These are phyloP conservation scores for Clistopyga incitator DNA, from an alignment of 2,888 invertebrate genomes.

Conservation along the genomic window DNA sequence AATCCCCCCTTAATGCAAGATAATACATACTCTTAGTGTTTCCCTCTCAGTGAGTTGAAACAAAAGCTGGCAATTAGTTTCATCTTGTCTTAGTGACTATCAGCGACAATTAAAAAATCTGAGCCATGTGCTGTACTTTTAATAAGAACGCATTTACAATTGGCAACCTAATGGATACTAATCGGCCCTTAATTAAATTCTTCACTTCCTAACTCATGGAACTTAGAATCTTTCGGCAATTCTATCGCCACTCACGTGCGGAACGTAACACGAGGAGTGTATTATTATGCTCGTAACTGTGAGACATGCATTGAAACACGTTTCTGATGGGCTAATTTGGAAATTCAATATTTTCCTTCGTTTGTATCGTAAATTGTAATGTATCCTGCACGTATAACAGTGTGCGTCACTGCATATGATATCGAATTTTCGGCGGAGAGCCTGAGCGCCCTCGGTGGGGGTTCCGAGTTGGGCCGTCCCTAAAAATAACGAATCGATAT, in stretches of 20 bases:
- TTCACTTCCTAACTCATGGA: background rate
- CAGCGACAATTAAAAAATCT: background rate
- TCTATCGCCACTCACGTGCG: background rate
- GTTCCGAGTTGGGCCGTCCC: slow-evolving; percentile 76
- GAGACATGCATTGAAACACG: background rate
- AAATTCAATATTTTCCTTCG: background rate
- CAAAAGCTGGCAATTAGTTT: background rate
- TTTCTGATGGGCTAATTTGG: background rate
- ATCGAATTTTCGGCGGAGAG: slow-evolving; percentile 73
- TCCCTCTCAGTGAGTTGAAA: background rate
- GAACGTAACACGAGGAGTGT: no score
- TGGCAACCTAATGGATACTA: background rate
- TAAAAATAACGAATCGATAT: slow-evolving; percentile 82
- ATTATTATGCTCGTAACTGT: background rate
- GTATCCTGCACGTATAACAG: background rate
- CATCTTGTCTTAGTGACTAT: background rate
- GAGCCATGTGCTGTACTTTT: background rate
- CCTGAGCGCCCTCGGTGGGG: slow-evolving; percentile 69
- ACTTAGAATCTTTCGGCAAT: background rate
- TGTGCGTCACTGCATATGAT: slow-evolving; percentile 63
- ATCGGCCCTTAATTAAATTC: background rate
- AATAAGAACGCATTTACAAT: background rate
- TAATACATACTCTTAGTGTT: background rate
- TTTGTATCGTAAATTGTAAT: background rate
- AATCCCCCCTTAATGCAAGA: no score